phyloP scores from a whole-genome alignment of 2,113 vertebrate genomes.

The Rhea pennata region DNA sequence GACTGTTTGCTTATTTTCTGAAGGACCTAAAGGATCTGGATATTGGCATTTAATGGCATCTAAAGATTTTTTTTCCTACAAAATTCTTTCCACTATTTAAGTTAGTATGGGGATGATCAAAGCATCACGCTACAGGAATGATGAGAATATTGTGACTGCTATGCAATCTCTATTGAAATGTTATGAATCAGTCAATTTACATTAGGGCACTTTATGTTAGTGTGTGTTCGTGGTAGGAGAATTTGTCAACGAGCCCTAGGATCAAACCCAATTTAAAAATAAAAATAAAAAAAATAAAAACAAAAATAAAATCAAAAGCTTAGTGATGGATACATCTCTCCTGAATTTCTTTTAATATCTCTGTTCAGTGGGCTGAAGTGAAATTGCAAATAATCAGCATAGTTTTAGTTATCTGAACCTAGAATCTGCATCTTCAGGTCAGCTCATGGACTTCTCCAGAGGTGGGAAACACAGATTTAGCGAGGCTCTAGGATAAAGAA shows the following conservation, averaged over 20 bases:
- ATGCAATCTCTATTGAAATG: neutral
- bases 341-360: neutral
- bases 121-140: neutral
- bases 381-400: neutral
- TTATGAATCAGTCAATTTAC: neutral
- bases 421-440: neutral
- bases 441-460: neutral
- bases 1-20: neutral
- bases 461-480: neutral
- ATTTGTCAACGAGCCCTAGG: neutral
- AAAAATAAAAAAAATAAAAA: neutral
- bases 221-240: neutral
- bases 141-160: neutral
- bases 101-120: neutral
- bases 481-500: neutral
- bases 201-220: neutral
- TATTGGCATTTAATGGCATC: neutral
- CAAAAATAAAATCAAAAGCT: neutral
- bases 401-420: neutral
- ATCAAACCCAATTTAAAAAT: neutral
- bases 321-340: neutral
- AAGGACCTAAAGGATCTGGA: neutral
- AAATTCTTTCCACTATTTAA: neutral
- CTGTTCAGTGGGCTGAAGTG: neutral
- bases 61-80: neutral